Base-by-base conservation (phyloP, 1,140 invertebrate species). In the Sinella curviseta region DNA sequence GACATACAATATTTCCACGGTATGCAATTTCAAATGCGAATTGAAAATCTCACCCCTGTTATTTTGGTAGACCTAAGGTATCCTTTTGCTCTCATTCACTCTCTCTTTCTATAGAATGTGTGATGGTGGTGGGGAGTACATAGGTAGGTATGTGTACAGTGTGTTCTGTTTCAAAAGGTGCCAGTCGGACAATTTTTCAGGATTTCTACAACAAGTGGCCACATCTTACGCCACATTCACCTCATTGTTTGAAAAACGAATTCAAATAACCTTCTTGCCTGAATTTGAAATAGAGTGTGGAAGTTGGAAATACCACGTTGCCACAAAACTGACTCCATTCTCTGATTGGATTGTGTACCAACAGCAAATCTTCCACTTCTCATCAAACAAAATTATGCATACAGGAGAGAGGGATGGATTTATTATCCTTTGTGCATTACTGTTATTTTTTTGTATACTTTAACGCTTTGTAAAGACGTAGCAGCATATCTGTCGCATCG, bases 241-340 rank as follows among this genome's bases (percentile, higher is more conserved):
- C 57, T 70, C 65, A 33, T 16, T 70, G 26, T 31, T 70, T 70
- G 14, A 60, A 60, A 60, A n/a, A n/a, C n/a, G n/a, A n/a, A n/a
- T n/a, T n/a, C n/a, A n/a, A n/a, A n/a, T n/a, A n/a, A 12, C 12
- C 24, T 12, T 8, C 4, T 60, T 3, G 12, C 24, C 26, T 70
- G 12, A 14, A 2, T 70, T 70, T 70, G 65, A 70, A 70, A 70
- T 70, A 70, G 65, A 31, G 26, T 70, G 65, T 70, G 65, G 65
- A 70, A 70, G 30, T 70, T 70, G 65, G 65, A 65, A 70, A 70
- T 70, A 70, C 65, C 65, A 70, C 14, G 65, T 70, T 70, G 31
- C 65, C 31, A 70, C 65, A 70, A 70, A 70, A 70, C 65, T 70
- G 65, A 70, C 65, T 70, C 65, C 65, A 70, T 70, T 70, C 65